These are phyloP conservation scores for Lasiommata megera DNA, from an alignment of 2,888 invertebrate species.

Conservation along the genomic window DNA sequence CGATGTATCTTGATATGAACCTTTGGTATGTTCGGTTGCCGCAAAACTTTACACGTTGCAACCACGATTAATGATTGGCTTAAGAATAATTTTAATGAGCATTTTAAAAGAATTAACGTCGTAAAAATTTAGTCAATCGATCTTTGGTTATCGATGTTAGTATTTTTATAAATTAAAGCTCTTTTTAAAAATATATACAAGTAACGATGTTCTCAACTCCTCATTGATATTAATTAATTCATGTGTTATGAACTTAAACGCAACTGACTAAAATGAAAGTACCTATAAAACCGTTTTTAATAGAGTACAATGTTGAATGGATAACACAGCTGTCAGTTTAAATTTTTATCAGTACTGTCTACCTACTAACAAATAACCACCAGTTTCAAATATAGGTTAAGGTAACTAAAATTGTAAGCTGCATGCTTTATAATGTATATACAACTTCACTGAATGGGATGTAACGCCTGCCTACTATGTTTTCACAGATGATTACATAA, in stretches of 20 bases:
- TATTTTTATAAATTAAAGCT: conserved; percentile 21
- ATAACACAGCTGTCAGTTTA: too few relatives aligned
- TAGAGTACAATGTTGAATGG: too few relatives aligned
- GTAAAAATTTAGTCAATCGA: conserved; percentile 10
- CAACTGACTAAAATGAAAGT: too few relatives aligned
- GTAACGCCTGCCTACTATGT: conserved; percentile 24
- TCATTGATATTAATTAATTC: neutral
- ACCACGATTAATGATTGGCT: conserved; percentile 3
- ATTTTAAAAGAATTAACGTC: conserved; percentile 8
- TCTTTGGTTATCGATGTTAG: conserved; percentile 25
- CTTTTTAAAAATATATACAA: conserved; percentile 13
- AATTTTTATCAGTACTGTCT: too few relatives aligned
- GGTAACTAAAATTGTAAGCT: conserved; percentile 9
- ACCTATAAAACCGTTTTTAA: too few relatives aligned
- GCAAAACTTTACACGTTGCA: neutral
- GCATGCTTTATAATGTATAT: neutral
- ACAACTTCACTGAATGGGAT: neutral
- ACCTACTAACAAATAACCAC: too few relatives aligned
- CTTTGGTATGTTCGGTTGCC: conserved; percentile 15
- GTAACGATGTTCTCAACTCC: neutral
- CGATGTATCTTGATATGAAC: neutral
- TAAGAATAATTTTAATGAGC: conserved; percentile 13
- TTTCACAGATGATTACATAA: conserved; percentile 26
- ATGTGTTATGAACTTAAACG: too few relatives aligned
- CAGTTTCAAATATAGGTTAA: neutral